Conservation (phyloP, 2,888 invertebrate species). For the Drosophila acutilabella region DNA sequence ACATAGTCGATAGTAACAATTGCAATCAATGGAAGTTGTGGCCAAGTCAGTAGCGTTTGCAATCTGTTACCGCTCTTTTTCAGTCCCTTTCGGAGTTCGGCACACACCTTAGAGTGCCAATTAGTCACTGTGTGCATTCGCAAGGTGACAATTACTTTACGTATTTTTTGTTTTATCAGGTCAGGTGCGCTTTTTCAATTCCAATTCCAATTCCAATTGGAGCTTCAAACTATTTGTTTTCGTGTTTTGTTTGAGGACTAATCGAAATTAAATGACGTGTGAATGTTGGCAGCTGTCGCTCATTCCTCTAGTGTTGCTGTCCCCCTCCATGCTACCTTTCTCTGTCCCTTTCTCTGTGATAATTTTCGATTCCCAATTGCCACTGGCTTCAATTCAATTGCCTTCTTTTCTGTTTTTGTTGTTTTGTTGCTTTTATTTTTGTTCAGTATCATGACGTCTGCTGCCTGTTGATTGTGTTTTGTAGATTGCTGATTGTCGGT, state of each 20-base stretch:
- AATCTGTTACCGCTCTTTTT: not conserved
- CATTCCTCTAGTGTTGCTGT: conserved; percentile 61
- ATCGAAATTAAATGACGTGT: conserved; percentile 85
- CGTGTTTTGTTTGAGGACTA: conserved; percentile 63
- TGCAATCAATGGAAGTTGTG: not conserved
- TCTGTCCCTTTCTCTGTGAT: conserved; percentile 28
- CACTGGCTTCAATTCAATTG: conserved; percentile 57
- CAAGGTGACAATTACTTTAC: conserved; percentile 65
- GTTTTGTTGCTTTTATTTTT: too few species aligned
- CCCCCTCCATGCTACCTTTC: not conserved
- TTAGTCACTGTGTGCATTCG: conserved; percentile 81
- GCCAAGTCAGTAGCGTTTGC: conserved; percentile 1
- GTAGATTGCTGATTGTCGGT: conserved; percentile 37
- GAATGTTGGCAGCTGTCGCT: conserved; percentile 82
- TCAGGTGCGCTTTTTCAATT: conserved; percentile 44
- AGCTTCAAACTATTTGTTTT: conserved; percentile 13
- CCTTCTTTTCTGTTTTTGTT: conserved; percentile 16
- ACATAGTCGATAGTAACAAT: conserved; percentile 7
- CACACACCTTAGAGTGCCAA: conserved; percentile 68
- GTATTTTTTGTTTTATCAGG: not conserved
- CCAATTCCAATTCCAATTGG: conserved; percentile 50
- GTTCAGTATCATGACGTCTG: conserved; percentile 15
- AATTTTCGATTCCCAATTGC: conserved; percentile 62
- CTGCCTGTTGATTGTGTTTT: conserved; percentile 37
- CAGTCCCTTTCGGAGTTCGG: conserved; percentile 2